A percentile compares a stretch with the other conserved stretches of the same genome.
Evolutionary conservation across 1,140 invertebrate genomes (phyloP).

Genomic region (Aphidius ervi): DNA sequence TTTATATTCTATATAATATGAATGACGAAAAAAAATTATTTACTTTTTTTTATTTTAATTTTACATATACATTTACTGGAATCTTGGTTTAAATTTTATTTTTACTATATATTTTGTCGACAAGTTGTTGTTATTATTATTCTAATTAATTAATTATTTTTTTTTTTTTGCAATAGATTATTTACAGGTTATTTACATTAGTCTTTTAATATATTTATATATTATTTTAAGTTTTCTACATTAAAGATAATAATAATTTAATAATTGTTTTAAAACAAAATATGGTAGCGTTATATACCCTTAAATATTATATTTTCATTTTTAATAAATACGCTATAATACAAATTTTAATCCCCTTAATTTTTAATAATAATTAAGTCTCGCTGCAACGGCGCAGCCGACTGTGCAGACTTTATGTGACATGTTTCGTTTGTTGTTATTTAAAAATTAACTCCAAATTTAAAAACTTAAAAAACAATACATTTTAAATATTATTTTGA

Average conservation of each 20-base stretch:
- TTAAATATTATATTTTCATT: conserved; percentile 19
- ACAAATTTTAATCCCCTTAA: conserved; percentile 26
- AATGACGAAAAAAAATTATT: conserved; percentile 10
- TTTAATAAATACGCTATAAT: conserved; percentile 52
- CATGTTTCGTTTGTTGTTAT: neutral
- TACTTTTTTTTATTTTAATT: neutral
- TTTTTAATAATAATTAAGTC: conserved; percentile 1
- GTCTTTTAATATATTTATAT: conserved; percentile 15
- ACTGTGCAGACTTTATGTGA: conserved; percentile 11
- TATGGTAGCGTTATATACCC: no score
- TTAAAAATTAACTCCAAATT: neutral
- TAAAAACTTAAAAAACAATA: neutral
- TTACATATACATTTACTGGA: neutral
- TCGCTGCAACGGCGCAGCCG: conserved; percentile 14
- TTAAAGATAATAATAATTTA: conserved; percentile 47
- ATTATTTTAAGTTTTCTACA: conserved; percentile 41
- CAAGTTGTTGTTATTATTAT: conserved; percentile 23
- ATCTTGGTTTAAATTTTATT: neutral
- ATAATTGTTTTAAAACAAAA: conserved; percentile 28
- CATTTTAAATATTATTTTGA: no score
- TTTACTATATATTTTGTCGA: conserved; percentile 4
- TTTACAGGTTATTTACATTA: conserved; percentile 20
- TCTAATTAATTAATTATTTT: conserved; percentile 23
- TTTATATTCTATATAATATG: conserved; percentile 1
- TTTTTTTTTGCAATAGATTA: conserved; percentile 11